These are phyloP conservation scores for Drosophila mojavensis DNA, from an alignment of 1,140 invertebrate species.

Conservation along the genomic window DNA sequence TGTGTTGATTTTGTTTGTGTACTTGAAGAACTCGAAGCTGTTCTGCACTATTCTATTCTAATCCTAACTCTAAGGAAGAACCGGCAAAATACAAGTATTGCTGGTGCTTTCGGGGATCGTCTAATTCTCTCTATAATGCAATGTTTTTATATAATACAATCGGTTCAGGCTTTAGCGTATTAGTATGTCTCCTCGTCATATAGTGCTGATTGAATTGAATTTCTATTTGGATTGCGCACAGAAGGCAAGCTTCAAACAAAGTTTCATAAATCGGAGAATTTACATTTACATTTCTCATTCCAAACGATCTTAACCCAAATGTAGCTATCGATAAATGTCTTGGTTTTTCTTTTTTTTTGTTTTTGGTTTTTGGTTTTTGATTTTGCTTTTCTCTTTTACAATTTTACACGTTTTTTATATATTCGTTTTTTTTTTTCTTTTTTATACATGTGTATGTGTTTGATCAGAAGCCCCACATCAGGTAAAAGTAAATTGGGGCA, in stretches of 20 bases:
- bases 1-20: background rate
- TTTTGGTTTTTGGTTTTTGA: constrained; percentile 13
- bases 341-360: background rate
- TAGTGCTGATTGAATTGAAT: constrained; percentile 32
- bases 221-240: constrained; percentile 54
- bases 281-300: constrained; percentile 22
- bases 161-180: constrained; percentile 68
- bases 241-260: constrained; percentile 58
- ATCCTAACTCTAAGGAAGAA: constrained; percentile 40
- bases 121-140: background rate
- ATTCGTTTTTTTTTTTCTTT: constrained; percentile 70
- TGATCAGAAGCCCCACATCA: constrained; percentile 80
- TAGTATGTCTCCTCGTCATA: constrained; percentile 18
- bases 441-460: constrained; percentile 69
- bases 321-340: constrained; percentile 26
- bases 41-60: constrained; percentile 21
- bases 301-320: constrained; percentile 28
- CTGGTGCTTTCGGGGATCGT: constrained; percentile 43
- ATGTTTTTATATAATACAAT: constrained; percentile 17
- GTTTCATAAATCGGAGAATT: constrained; percentile 19
- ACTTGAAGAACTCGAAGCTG: constrained; percentile 1
- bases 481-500: constrained; percentile 81
- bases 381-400: constrained; percentile 26
- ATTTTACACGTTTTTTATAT: constrained; percentile 55
- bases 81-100: constrained; percentile 12